These are phyloP conservation scores for Hiodon alosoides DNA, from an alignment of 2,113 vertebrate genomes.

Conservation along the genomic window DNA sequence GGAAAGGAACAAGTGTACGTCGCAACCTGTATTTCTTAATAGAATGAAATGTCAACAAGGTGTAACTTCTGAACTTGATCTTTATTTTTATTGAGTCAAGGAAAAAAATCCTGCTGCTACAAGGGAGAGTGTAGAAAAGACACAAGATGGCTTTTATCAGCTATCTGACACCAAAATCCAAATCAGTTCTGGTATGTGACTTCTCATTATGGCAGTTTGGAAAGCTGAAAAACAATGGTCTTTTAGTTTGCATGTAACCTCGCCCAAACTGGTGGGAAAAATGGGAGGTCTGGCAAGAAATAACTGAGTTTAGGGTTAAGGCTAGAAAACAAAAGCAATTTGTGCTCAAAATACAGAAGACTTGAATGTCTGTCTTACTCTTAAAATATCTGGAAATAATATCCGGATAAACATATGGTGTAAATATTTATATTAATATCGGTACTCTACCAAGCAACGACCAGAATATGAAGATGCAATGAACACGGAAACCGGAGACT, in stretches of 20 bases:
- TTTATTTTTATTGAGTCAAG: background rate
- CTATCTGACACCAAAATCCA: background rate
- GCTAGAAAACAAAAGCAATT: background rate
- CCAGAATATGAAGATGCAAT: background rate
- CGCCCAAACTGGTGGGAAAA: background rate
- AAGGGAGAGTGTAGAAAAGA: background rate
- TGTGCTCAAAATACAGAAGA: background rate
- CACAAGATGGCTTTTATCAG: background rate
- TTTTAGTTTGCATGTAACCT: background rate
- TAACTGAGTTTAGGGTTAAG: too few species aligned
- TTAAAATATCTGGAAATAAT: background rate
- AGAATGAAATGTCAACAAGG: too few species aligned
- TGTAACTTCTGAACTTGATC: too few species aligned
- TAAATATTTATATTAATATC: background rate
- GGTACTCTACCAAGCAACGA: background rate
- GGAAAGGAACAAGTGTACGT: too few species aligned
- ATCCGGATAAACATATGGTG: background rate
- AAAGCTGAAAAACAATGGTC: background rate
- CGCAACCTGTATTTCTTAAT: too few species aligned
- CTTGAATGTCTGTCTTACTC: background rate
- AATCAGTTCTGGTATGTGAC: background rate
- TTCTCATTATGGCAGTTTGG: constrained; percentile 2
- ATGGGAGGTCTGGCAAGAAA: too few species aligned
- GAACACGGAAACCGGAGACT: background rate
- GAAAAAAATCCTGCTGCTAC: background rate